Conservation (phyloP, 2,113 vertebrate species). For the Thamnophis sirtalis region DNA sequence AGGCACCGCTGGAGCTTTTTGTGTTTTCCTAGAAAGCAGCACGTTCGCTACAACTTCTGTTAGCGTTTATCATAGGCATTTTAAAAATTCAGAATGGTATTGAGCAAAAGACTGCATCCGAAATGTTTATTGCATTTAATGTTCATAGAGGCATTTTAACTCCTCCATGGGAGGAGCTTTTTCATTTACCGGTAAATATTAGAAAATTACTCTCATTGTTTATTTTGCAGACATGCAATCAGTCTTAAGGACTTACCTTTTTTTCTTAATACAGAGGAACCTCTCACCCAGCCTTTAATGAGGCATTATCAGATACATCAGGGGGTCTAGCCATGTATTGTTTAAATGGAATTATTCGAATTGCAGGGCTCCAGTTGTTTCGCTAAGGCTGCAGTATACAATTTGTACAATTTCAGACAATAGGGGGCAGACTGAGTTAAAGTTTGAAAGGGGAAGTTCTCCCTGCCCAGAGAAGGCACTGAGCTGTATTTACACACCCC, state of each 20-base stretch:
- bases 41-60: neutral
- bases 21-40: neutral
- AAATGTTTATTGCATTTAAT: neutral
- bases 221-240: neutral
- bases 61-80: neutral
- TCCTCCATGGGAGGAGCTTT: neutral
- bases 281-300: neutral
- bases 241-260: neutral
- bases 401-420: slow-evolving; percentile 35
- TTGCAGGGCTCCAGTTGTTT: neutral
- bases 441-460: slow-evolving; percentile 33
- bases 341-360: neutral
- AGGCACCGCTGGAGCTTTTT: neutral
- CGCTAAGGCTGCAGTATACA: neutral
- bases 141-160: neutral
- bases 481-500: neutral
- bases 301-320: slow-evolving; percentile 15
- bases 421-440: slow-evolving; percentile 63
- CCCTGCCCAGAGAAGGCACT: neutral
- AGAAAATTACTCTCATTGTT: neutral
- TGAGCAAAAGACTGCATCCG: neutral
- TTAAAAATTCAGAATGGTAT: neutral
- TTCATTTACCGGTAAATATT: neutral
- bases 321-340: neutral
- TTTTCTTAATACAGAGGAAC: neutral